Base-by-base conservation (phyloP, 2,888 invertebrate genomes). In the Tachina fera region DNA sequence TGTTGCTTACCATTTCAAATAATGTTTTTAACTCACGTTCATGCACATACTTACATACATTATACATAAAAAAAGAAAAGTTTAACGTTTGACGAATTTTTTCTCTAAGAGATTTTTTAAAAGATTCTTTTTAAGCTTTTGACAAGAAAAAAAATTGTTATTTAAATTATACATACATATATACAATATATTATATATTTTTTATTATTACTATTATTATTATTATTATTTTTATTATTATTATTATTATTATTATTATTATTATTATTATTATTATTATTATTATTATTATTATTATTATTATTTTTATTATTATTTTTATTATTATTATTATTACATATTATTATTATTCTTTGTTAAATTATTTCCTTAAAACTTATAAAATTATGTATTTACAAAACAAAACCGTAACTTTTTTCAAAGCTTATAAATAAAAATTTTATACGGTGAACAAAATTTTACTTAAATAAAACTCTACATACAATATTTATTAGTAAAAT, bases 321-420 rank as follows among this genome's bases (percentile, higher is more conserved):
- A 74, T 61, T 31, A 65, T 65, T 19, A 39, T 67, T 56, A 56
- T 31, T 41, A 43, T 56, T 67, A 63, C 43, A 56, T 56, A 56
- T 31, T 41, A 43, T 56, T 67, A 63, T 51, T 51, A 51, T 74
- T 63, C 22, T 75, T 65, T 65, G 63, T 76, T 67, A 65, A 56
- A 67, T 53, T 75, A 63, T 53, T 51, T 45, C 31, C 61, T 51
- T 63, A 51, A 31, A 56, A 19, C 67, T 19, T 51, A 77, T 67
- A 31, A 31, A 31, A n/a, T n/a, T 31, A 31, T 31, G 31, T 31
- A 68, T 61, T 45, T 74, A 71, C 47, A 70, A 63, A 76, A 71
- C 47, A 70, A 63, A 76, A 41, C 9, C 41, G 60, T 51, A 67
- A 43, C 49, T 65, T 76, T 71, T 77, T 76, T 83, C 68, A 74